A percentile compares a stretch with the other conserved stretches of the same genome.
Conservation (phyloP, 2,113 vertebrate species). For the Manacus vitellinus region DNA sequence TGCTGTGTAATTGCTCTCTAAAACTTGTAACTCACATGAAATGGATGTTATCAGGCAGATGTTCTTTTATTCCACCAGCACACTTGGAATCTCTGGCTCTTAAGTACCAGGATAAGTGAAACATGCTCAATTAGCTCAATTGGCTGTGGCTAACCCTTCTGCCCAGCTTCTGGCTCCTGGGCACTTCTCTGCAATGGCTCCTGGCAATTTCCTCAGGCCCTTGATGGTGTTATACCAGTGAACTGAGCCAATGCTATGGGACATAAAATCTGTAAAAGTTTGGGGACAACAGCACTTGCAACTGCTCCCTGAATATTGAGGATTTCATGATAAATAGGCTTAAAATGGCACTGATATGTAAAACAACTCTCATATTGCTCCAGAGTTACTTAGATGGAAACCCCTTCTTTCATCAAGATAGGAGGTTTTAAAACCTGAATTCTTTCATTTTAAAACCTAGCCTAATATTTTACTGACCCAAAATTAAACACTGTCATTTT, state of each 20-base stretch:
- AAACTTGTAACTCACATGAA: conserved; percentile 50
- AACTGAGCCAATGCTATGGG: not conserved
- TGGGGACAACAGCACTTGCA: not conserved
- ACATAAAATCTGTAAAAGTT: not conserved
- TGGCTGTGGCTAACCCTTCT: conserved; percentile 44
- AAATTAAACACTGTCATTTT: not conserved
- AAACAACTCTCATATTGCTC: not conserved
- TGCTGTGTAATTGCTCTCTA: conserved; percentile 39
- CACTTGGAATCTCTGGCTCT: conserved; percentile 49
- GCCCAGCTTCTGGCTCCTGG: conserved; percentile 29
- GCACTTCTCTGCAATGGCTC: not conserved
- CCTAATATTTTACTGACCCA: not conserved
- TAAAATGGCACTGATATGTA: fast-evolving
- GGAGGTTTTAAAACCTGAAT: not conserved
- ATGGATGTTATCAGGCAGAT: conserved; percentile 67
- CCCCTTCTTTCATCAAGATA: not conserved
- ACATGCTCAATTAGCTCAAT: conserved; percentile 57
- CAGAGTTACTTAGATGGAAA: not conserved
- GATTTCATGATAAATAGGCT: not conserved
- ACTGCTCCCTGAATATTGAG: not conserved
- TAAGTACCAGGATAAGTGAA: conserved; percentile 42
- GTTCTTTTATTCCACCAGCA: conserved; percentile 70
- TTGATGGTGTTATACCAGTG: not conserved
- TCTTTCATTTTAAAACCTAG: not conserved
- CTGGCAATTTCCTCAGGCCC: not conserved